phyloP scores from a whole-genome alignment of 2,888 invertebrate species.

The Abscondita cerata region DNA sequence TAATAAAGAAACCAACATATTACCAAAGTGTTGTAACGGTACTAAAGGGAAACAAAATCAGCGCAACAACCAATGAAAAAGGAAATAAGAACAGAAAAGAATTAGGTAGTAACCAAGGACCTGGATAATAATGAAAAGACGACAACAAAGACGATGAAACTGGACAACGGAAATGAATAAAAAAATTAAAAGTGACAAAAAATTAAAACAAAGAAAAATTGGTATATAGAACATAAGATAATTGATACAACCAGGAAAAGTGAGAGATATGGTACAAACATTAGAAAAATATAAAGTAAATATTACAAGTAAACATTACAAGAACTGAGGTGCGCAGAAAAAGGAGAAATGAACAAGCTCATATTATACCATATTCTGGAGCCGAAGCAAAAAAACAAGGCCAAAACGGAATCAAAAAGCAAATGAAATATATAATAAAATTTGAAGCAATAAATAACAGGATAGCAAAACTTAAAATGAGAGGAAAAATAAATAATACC shows the following conservation, averaged over 20 bases:
- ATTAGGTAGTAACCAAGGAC: too few species aligned
- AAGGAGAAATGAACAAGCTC: not conserved
- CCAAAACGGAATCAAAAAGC: not conserved
- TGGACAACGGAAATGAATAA: not conserved
- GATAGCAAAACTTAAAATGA: too few species aligned
- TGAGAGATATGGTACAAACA: not conserved
- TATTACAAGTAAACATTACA: not conserved
- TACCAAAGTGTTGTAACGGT: too few species aligned
- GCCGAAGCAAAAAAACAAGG: not conserved
- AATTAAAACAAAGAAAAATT: slow-evolving; percentile 5
- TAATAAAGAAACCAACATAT: not conserved
- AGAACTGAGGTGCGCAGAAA: not conserved
- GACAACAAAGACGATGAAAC: too few species aligned
- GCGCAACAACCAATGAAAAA: too few species aligned
- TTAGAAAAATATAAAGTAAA: not conserved
- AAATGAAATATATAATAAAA: not conserved
- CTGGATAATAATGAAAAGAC: too few species aligned
- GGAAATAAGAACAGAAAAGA: too few species aligned
- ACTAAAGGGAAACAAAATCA: too few species aligned
- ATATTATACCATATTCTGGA: not conserved
- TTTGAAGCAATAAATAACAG: too few species aligned
- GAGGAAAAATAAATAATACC: not conserved
- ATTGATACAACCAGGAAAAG: not conserved
- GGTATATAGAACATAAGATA: slow-evolving; percentile 2
- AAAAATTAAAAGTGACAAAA: not conserved